A percentile compares a stretch with the other conserved stretches of the same genome.
Evolutionary conservation across 2,888 invertebrate genomes (phyloP).

Genomic region (Caenorhabditis japonica): DNA sequence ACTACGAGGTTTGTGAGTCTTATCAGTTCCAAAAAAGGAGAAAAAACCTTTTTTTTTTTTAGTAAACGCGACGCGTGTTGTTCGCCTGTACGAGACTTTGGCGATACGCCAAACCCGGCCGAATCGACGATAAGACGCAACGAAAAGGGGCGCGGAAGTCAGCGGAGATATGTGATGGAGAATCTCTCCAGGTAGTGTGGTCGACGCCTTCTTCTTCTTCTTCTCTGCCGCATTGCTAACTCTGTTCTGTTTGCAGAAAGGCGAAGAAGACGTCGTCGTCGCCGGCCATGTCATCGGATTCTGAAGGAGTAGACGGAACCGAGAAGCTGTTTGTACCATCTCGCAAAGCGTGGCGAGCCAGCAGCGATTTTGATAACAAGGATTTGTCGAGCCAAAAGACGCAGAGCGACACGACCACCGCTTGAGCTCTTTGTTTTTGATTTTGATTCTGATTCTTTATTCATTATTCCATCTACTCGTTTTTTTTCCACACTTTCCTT

Average conservation of each 20-base stretch:
- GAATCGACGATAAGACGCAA: conserved; percentile 1
- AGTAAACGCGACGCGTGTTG: conserved; percentile 72
- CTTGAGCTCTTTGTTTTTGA: neutral
- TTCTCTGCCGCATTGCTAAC: neutral
- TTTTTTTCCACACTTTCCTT: conserved; percentile 18
- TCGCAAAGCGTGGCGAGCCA: conserved; percentile 60
- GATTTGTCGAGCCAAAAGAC: conserved; percentile 20
- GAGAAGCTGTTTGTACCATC: conserved; percentile 70
- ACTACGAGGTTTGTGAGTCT: conserved; percentile 37
- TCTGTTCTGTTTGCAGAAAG: conserved; percentile 13
- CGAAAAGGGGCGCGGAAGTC: conserved; percentile 22
- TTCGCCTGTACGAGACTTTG: conserved; percentile 67
- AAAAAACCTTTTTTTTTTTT: conserved; percentile 11
- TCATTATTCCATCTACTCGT: conserved; percentile 2
- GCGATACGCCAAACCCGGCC: neutral
- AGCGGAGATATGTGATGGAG: conserved; percentile 19
- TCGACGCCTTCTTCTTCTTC: conserved; percentile 2
- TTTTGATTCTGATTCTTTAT: conserved; percentile 9
- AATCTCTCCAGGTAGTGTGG: neutral
- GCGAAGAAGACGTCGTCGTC: conserved; percentile 18
- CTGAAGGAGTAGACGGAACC: conserved; percentile 65
- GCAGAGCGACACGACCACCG: conserved; percentile 25
- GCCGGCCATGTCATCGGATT: conserved; percentile 61
- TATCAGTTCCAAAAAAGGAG: neutral
- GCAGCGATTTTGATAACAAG: conserved; percentile 69